A percentile compares a stretch with the other conserved stretches of the same genome.
phyloP scores from a whole-genome alignment of 35 echinoderm and acorn worm genomes.

The Ophioderma brevispina region DNA sequence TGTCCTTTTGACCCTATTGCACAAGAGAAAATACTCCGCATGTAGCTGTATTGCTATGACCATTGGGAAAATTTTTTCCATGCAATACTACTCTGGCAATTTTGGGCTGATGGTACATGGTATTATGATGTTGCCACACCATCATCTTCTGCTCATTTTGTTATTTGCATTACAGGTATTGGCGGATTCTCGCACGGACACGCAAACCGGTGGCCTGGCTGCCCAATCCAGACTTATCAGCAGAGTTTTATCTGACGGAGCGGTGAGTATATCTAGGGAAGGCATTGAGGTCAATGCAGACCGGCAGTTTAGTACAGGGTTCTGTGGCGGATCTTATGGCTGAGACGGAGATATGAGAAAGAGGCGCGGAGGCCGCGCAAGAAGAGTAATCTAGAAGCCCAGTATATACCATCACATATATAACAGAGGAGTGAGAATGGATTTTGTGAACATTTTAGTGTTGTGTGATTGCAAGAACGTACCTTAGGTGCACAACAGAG shows the following conservation, averaged over 20 bases:
- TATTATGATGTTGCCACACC: too few relatives aligned
- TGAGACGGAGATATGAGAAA: conserved; percentile 36
- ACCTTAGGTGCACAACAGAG: too few relatives aligned
- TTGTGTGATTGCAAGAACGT: too few relatives aligned
- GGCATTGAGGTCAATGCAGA: conserved; percentile 8
- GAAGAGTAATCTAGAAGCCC: conserved; percentile 73
- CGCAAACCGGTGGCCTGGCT: not conserved
- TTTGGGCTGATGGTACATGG: too few relatives aligned
- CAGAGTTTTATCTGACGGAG: conserved; percentile 54
- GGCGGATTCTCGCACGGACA: conserved; percentile 85
- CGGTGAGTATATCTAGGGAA: conserved; percentile 26
- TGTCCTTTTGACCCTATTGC: too few relatives aligned
- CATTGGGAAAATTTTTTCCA: too few relatives aligned
- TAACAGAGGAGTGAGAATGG: too few relatives aligned
- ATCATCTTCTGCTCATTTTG: too few relatives aligned
- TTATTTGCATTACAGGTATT: conserved; percentile 31
- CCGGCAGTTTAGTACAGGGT: conserved; percentile 1
- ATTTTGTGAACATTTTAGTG: too few relatives aligned
- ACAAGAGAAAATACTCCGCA: too few relatives aligned
- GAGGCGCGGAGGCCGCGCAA: conserved; percentile 61
- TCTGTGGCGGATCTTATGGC: not conserved
- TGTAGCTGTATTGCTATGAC: too few relatives aligned
- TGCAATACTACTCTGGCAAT: too few relatives aligned
- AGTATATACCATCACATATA: conserved; percentile 90
- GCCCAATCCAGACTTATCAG: conserved; percentile 18